These are phyloP conservation scores for Sesamia nonagrioides DNA, from an alignment of 1,140 invertebrate species.

Conservation along the genomic window DNA sequence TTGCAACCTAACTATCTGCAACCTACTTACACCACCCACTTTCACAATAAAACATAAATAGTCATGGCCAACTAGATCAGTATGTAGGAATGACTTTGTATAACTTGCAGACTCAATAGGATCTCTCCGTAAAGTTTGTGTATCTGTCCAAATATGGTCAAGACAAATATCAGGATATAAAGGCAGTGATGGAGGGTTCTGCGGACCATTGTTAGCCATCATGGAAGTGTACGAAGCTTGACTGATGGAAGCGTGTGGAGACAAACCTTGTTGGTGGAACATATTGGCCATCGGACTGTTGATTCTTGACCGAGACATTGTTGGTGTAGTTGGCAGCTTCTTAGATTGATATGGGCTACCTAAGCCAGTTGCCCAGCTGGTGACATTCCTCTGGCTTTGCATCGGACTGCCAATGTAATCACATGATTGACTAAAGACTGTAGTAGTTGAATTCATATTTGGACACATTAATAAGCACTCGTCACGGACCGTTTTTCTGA, in stretches of 20 bases:
- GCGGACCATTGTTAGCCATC: constrained; percentile 72
- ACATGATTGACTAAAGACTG: constrained; percentile 86
- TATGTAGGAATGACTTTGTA: constrained; percentile 93
- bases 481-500: constrained; percentile 92
- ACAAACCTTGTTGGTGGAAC: constrained; percentile 83
- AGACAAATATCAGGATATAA: constrained; percentile 95
- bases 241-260: constrained; percentile 83
- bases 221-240: constrained; percentile 83
- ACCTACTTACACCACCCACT: constrained; percentile 87
- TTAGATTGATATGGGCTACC: constrained; percentile 80
- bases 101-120: constrained; percentile 87
- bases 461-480: constrained; percentile 90
- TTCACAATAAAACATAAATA: constrained; percentile 94
- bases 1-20: constrained; percentile 93
- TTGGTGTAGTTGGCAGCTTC: constrained; percentile 66
- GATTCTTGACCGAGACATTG: constrained; percentile 84
- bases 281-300: constrained; percentile 89
- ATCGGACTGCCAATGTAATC: constrained; percentile 77
- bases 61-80: constrained; percentile 94
- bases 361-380: constrained; percentile 72
- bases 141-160: constrained; percentile 96
- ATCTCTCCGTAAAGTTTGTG: constrained; percentile 87
- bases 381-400: constrained; percentile 71
- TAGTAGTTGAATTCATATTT: constrained; percentile 83
- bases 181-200: constrained; percentile 89